These are phyloP conservation scores for Nixonia krombeini DNA, from an alignment of 1,140 invertebrate genomes.

Conservation along the genomic window DNA sequence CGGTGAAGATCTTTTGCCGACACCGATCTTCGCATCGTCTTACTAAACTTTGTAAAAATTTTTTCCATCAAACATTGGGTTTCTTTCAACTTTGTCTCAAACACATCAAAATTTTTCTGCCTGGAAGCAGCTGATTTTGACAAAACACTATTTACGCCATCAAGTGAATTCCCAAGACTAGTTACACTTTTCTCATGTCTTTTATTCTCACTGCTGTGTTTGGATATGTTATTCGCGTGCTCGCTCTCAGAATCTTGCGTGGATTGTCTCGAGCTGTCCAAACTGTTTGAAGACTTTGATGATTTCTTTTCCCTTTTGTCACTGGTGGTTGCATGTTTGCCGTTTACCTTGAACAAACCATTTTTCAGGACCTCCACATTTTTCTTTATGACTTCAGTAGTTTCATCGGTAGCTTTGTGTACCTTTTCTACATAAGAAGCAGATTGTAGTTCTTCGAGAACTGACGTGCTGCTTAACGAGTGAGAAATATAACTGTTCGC, in stretches of 20 bases:
- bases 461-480: conserved; percentile 47
- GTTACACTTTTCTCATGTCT: conserved; percentile 30
- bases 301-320: conserved; percentile 5
- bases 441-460: conserved; percentile 56
- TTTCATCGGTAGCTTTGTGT: conserved; percentile 57
- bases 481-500: conserved; percentile 52
- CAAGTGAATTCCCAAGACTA: conserved; percentile 13
- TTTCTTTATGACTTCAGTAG: conserved; percentile 54
- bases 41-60: conserved; percentile 46
- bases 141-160: conserved; percentile 2
- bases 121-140: not conserved
- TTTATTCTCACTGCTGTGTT: conserved; percentile 3
- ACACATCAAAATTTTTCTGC: conserved; percentile 16
- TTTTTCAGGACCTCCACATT: conserved; percentile 53
- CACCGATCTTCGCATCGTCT: conserved; percentile 31
- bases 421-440: conserved; percentile 58
- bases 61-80: conserved; percentile 56
- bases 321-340: too few relatives aligned
- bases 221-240: not conserved
- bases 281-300: not conserved
- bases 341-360: conserved; percentile 2
- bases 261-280: conserved; percentile 1
- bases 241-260: not conserved
- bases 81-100: conserved; percentile 51
- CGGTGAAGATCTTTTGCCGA: conserved; percentile 47